Evolutionary conservation across 2,888 invertebrate species (phyloP), one percentile per base, ranked within the genome.

Genomic region (Schrankia costaestrigalis): DNA sequence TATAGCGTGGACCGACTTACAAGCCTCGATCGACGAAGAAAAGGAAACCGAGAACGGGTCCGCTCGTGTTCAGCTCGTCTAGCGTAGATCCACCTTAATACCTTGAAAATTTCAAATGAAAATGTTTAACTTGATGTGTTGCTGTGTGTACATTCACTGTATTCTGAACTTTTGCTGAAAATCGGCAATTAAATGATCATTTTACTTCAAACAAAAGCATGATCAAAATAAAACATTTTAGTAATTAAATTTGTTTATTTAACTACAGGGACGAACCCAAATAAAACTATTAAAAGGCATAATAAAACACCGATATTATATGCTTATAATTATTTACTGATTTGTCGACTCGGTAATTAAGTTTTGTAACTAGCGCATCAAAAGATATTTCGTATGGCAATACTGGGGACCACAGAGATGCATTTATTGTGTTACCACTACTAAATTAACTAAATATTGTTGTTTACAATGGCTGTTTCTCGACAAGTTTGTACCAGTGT

Each of bases 401-500:
- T 65, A 65, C 48, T 46, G 53, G n/a, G 56, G 61, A 69, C 71
- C 69, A 60, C 61, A 56, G 42, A 55, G 68, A 77, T 74, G 76
- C 80, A 69, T 58, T 49, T 63, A 67, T 66, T 73, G 73, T 71
- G 63, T 56, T 63, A 69, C 57, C 70, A 80, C 85, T 84, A 84
- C 83, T 71, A 65, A 60, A 62, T 78, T n/a, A 73, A 57, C 63
- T 56, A 56, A 41, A 67, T 56, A 62, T 76, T 65, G 80, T 68
- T 57, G 45, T 66, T 93, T 93, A 93, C 67, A 93, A 70, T 53
- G 93, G 91, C 50, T 91, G 88, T 81, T 93, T 94, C 78, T 94
- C 93, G 40, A 93, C 91, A 62, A 98, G 90, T 88, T 97, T 96
- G 90, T 97, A 98, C 97, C 97, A 98, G 77, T 97, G 93, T 36